phyloP scores from a whole-genome alignment of 2,113 vertebrate genomes.

The Pelecanus crispus region DNA sequence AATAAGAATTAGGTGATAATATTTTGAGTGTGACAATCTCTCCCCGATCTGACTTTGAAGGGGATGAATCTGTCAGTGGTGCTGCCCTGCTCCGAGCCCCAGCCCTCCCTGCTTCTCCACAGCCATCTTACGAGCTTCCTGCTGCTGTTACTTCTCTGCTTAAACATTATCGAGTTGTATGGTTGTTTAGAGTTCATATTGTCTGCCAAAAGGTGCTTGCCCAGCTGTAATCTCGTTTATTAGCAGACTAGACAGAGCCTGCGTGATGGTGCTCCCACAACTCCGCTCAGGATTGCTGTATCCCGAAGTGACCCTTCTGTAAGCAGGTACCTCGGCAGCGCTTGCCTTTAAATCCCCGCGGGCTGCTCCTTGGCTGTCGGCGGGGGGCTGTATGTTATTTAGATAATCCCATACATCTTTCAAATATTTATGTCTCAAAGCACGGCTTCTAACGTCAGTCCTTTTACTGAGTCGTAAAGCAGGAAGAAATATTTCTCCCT shows the following conservation, averaged over 20 bases:
- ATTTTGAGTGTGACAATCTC: background rate
- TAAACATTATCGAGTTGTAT: background rate
- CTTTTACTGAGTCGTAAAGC: background rate
- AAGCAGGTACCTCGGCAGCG: background rate
- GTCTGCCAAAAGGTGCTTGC: background rate
- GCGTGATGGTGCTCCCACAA: background rate
- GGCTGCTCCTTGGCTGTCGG: background rate
- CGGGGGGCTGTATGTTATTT: background rate
- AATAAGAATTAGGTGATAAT: background rate
- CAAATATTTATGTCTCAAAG: background rate
- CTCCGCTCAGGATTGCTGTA: background rate
- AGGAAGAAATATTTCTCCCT: background rate
- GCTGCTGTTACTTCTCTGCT: background rate
- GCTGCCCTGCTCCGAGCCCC: background rate
- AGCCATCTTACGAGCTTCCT: background rate
- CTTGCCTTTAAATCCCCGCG: accelerated
- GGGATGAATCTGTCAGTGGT: background rate
- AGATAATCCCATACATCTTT: background rate
- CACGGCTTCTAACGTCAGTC: background rate
- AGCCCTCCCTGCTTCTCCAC: background rate
- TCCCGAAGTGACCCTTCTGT: background rate
- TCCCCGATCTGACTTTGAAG: background rate
- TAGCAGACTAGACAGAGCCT: background rate
- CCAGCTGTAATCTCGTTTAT: background rate
- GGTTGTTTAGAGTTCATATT: background rate